These are phyloP conservation scores for Nebria ingens DNA, from an alignment of 1,140 invertebrate genomes.

Conservation along the genomic window DNA sequence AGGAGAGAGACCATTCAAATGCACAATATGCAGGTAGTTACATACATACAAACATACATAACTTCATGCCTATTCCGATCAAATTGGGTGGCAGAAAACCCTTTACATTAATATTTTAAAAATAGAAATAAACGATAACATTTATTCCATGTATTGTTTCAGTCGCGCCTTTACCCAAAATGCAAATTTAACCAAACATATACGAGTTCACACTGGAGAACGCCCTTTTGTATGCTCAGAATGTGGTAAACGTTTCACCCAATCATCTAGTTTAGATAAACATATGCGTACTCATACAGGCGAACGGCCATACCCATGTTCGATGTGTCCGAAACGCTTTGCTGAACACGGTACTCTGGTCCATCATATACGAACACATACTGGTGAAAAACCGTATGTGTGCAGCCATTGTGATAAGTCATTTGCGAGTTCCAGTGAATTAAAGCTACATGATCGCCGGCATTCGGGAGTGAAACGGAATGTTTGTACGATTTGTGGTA, in stretches of 20 bases:
- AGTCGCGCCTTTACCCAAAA: slow-evolving; percentile 18
- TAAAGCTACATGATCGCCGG: slow-evolving; percentile 43
- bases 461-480: slow-evolving; percentile 57
- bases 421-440: slow-evolving; percentile 14
- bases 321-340: slow-evolving; percentile 36
- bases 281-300: slow-evolving; percentile 68
- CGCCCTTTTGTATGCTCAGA: slow-evolving; percentile 59
- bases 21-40: slow-evolving; percentile 41
- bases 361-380: slow-evolving; percentile 15
- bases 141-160: slow-evolving; percentile 1
- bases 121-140: slow-evolving; percentile 6
- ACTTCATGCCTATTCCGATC: no score
- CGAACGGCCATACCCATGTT: slow-evolving; percentile 57
- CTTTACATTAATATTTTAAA: slow-evolving; percentile 12
- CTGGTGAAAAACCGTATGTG: slow-evolving; percentile 15
- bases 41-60: no score
- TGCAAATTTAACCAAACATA: slow-evolving; percentile 20
- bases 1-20: slow-evolving; percentile 44
- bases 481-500: slow-evolving; percentile 39
- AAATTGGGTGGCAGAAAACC: no score
- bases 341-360: slow-evolving; percentile 13
- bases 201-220: slow-evolving; percentile 38
- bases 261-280: slow-evolving; percentile 19
- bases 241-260: slow-evolving; percentile 46
- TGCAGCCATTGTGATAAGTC: slow-evolving; percentile 13